Conservation (phyloP, 1,140 invertebrate genomes). For the Geopemphigus sp. region DNA sequence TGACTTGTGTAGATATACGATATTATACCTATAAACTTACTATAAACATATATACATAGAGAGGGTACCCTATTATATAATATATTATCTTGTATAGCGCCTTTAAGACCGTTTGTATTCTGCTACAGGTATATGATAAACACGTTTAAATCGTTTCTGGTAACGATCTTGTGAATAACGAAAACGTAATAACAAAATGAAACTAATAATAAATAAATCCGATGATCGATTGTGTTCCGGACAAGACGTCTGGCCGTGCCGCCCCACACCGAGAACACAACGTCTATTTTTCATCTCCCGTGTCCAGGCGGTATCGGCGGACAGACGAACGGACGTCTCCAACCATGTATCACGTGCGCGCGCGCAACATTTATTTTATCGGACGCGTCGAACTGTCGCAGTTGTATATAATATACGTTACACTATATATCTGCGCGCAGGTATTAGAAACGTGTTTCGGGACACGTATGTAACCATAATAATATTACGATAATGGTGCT, state of each 20-base stretch:
- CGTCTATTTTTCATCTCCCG: constrained; percentile 27
- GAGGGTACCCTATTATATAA: too few species aligned
- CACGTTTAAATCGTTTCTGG: constrained; percentile 4
- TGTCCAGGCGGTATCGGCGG: neutral
- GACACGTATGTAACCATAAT: too few species aligned
- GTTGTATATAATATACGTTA: neutral
- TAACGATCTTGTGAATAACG: constrained; percentile 28
- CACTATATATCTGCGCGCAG: too few species aligned
- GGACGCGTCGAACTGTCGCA: neutral
- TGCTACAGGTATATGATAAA: neutral
- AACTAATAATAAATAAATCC: neutral
- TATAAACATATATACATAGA: too few species aligned
- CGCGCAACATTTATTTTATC: neutral
- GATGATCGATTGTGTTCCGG: constrained; percentile 39
- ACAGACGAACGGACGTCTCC: neutral
- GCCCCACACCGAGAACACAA: constrained; percentile 40
- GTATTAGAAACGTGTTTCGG: too few species aligned
- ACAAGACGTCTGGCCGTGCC: constrained; percentile 11
- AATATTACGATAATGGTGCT: too few species aligned
- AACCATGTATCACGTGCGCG: neutral
- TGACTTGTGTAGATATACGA: too few species aligned
- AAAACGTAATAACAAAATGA: neutral
- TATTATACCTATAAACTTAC: too few species aligned
- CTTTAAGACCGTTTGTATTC: constrained; percentile 10
- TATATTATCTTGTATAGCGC: too few species aligned